These are phyloP conservation scores for Epizoanthus stellaris DNA, from an alignment of 92 coral and sea anemone species.

Conservation along the genomic window DNA sequence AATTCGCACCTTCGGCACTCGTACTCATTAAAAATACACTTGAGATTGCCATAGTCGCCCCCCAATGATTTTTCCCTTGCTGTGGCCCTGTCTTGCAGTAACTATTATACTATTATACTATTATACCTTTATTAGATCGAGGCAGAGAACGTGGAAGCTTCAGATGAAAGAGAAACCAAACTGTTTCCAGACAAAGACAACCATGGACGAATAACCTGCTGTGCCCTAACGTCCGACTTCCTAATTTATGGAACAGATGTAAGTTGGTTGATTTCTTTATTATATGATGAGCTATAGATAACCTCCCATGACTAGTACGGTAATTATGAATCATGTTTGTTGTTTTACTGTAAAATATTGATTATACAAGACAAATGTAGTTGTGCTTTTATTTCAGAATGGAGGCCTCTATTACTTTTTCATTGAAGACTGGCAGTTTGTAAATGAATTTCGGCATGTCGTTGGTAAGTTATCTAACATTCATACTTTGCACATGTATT, in stretches of 20 bases:
- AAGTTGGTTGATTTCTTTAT: conserved; percentile 37
- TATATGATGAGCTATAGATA: no score
- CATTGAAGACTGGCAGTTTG: conserved; percentile 99
- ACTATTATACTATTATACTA: no score
- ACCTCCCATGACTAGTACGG: no score
- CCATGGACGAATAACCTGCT: conserved; percentile 90
- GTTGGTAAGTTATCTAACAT: conserved; percentile 72
- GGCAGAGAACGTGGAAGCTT: conserved; percentile 85
- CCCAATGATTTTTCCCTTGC: no score
- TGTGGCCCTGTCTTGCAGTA: no score
- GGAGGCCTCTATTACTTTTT: conserved; percentile 93
- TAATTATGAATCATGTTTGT: no score
- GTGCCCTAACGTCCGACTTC: conserved; percentile 93
- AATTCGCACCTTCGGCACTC: no score
- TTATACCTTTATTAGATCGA: conserved; percentile 71
- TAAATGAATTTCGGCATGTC: conserved; percentile 97
- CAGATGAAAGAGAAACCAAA: conserved; percentile 93
- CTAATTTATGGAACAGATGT: conserved; percentile 95
- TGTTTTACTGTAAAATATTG: background rate
- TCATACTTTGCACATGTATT: background rate
- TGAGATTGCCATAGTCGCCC: no score
- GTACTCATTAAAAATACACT: no score
- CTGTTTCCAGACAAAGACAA: conserved; percentile 94
- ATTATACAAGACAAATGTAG: background rate
- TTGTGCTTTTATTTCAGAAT: conserved; percentile 63